Conservation (phyloP, 2,888 invertebrate species). For the Acanthosepion esculentum region DNA sequence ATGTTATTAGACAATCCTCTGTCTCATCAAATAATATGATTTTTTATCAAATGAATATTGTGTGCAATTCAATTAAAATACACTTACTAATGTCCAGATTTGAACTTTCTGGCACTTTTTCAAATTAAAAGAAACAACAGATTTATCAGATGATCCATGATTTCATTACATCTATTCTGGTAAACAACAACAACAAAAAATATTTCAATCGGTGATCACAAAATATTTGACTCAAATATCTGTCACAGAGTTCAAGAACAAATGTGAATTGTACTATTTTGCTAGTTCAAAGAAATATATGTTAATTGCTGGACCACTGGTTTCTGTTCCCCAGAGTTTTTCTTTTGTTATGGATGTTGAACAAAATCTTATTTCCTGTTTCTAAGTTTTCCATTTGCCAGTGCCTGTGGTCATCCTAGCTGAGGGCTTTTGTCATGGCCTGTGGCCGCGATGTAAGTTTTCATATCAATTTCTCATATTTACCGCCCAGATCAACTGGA, state of each 20-base stretch:
- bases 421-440: not conserved
- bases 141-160: too few relatives aligned
- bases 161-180: too few relatives aligned
- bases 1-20: too few relatives aligned
- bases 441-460: not conserved
- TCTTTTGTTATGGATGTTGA: not conserved
- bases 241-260: not conserved
- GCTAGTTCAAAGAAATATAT: not conserved
- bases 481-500: not conserved
- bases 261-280: not conserved
- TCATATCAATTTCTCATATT: not conserved
- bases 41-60: too few relatives aligned
- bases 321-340: not conserved
- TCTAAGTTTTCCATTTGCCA: not conserved
- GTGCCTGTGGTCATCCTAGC: not conserved
- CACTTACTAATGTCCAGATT: too few relatives aligned
- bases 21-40: too few relatives aligned
- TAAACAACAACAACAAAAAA: too few relatives aligned
- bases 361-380: not conserved
- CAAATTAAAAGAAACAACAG: too few relatives aligned
- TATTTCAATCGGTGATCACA: too few relatives aligned
- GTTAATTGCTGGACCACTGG: not conserved
- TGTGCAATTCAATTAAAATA: too few relatives aligned
- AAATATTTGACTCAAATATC: not conserved
- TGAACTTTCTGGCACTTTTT: too few relatives aligned